Conservation (phyloP, 2,888 invertebrate genomes). For the Troides helena region DNA sequence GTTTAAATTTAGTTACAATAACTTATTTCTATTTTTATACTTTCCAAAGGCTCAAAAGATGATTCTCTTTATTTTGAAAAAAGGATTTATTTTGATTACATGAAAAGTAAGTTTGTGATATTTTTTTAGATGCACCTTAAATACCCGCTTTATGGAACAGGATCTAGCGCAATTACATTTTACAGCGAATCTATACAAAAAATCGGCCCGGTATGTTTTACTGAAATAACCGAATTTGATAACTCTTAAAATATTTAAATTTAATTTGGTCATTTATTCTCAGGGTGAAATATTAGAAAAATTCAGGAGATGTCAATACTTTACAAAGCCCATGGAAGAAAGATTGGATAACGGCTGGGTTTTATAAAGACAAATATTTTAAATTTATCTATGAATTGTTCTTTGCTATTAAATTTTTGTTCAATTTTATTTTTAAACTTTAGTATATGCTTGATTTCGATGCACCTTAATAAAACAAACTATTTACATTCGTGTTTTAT, state of each 20-base stretch:
- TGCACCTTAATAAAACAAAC: too few species aligned
- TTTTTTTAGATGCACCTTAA: conserved; percentile 64
- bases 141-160: conserved; percentile 73
- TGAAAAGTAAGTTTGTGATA: too few species aligned
- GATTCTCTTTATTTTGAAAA: too few species aligned
- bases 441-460: too few species aligned
- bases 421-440: too few species aligned
- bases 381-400: background rate
- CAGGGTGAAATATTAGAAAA: conserved; percentile 75
- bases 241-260: background rate
- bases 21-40: too few species aligned
- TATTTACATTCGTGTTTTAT: too few species aligned
- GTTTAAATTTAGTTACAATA: too few species aligned
- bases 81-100: too few species aligned
- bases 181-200: conserved; percentile 66
- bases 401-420: too few species aligned
- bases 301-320: conserved; percentile 67
- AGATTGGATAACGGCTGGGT: conserved; percentile 72
- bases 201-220: conserved; percentile 61
- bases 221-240: background rate
- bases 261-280: background rate
- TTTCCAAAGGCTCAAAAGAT: too few species aligned
- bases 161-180: conserved; percentile 69
- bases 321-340: conserved; percentile 73
- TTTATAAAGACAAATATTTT: conserved; percentile 43